These are phyloP conservation scores for Falco rusticolus DNA, from an alignment of 2,797 vertebrate genomes.

Conservation along the genomic window DNA sequence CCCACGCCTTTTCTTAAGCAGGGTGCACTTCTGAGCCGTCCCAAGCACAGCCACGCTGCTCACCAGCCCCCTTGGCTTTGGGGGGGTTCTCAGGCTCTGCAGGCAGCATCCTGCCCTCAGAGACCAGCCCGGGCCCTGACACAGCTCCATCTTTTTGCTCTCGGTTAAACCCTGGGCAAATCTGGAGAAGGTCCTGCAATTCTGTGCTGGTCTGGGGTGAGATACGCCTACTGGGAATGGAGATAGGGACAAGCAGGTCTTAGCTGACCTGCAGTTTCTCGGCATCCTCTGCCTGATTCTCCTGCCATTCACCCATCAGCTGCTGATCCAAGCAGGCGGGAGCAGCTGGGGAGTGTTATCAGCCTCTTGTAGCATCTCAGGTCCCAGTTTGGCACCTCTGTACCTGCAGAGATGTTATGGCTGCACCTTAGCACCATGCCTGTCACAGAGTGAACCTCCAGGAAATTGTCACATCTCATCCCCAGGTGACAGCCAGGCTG, in stretches of 20 bases:
- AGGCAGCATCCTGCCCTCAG: background rate
- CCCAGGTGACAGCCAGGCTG: background rate
- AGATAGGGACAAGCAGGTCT: background rate
- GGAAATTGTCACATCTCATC: background rate
- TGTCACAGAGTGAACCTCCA: background rate
- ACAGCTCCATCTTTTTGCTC: background rate
- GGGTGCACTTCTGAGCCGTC: background rate
- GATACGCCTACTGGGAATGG: background rate
- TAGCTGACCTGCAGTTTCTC: background rate
- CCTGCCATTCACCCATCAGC: background rate
- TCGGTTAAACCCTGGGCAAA: background rate
- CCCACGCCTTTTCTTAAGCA: background rate
- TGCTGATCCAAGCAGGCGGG: background rate
- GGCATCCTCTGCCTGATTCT: background rate
- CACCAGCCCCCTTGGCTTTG: accelerated
- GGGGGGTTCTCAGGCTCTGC: background rate
- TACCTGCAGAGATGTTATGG: background rate
- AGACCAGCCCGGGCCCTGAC: background rate
- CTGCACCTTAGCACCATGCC: background rate
- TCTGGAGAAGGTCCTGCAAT: background rate
- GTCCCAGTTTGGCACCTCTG: background rate
- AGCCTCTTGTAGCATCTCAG: background rate
- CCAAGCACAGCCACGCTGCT: background rate
- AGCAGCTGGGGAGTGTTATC: background rate
- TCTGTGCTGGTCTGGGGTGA: background rate